A percentile compares a stretch with the other conserved stretches of the same genome.
Conservation (phyloP, 2,888 invertebrate genomes). For the Thecocarcelia acutangulata region DNA sequence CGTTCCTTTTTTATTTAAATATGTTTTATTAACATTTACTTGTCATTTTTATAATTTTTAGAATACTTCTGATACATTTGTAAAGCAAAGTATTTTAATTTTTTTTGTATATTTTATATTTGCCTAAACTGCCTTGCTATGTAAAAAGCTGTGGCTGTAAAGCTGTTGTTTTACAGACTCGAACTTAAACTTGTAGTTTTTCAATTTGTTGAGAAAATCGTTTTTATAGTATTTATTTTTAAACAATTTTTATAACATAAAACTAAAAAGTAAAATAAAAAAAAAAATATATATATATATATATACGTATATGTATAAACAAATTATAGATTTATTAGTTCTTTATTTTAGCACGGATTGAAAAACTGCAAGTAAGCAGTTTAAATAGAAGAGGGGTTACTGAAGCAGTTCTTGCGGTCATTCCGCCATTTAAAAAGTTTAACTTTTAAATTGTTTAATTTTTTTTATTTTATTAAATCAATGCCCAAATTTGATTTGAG, state of each 20-base stretch:
- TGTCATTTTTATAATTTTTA: conserved; percentile 58
- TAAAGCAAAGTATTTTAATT: conserved; percentile 66
- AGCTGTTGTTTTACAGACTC: conserved; percentile 53
- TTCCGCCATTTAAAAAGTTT: conserved; percentile 57
- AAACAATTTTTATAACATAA: conserved; percentile 55
- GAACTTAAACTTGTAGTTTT: conserved; percentile 68
- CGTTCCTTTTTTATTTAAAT: conserved; percentile 62
- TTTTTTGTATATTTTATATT: conserved; percentile 50
- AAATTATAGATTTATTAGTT: conserved; percentile 54
- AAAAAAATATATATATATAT: no score
- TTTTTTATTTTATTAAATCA: conserved; percentile 30
- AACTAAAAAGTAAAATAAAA: conserved; percentile 21
- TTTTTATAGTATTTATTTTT: conserved; percentile 64
- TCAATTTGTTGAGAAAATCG: conserved; percentile 60
- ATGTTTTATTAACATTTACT: conserved; percentile 57
- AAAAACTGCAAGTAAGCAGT: conserved; percentile 54
- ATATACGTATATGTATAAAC: conserved; percentile 39
- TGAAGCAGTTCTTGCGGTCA: conserved; percentile 57
- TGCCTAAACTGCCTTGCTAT: conserved; percentile 58
- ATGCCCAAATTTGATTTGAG: conserved; percentile 37
- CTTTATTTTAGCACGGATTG: conserved; percentile 47
- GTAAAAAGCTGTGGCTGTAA: conserved; percentile 55
- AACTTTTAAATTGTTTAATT: conserved; percentile 38
- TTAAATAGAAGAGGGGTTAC: conserved; percentile 34
- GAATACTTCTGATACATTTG: conserved; percentile 55